These are phyloP conservation scores for Onthophagus sagittarius DNA, from an alignment of 2,888 invertebrate species.

Conservation along the genomic window DNA sequence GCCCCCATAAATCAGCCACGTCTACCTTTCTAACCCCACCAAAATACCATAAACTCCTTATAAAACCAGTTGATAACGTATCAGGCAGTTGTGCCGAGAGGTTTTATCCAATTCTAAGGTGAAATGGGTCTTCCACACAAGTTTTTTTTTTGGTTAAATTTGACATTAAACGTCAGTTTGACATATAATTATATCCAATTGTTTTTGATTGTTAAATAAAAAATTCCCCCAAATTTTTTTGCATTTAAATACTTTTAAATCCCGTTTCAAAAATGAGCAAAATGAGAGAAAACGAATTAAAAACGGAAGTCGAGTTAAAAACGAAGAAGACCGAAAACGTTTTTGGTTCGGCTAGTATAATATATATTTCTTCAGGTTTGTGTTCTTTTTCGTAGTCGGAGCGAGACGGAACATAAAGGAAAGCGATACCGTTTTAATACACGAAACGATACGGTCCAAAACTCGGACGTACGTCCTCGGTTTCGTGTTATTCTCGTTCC, in stretches of 20 bases:
- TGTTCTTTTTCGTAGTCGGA: conserved; percentile 20
- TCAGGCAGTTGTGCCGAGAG: background rate
- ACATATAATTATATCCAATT: background rate
- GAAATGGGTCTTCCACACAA: background rate
- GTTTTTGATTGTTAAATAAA: background rate
- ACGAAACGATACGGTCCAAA: conserved; percentile 40
- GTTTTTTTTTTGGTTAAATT: background rate
- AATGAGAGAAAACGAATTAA: no score
- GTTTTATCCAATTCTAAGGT: background rate
- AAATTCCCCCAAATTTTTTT: no score
- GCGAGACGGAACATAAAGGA: conserved; percentile 46
- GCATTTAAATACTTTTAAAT: no score
- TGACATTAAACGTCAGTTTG: background rate
- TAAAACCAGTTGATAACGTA: conserved; percentile 9
- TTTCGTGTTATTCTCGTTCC: conserved; percentile 22
- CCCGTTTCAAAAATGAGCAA: no score
- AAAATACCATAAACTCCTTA: conserved; percentile 1
- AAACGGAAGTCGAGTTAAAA: no score
- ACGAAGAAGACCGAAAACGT: conserved; percentile 12
- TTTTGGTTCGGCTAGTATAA: conserved; percentile 24
- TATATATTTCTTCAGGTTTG: no score
- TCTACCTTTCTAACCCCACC: background rate
- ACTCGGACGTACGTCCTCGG: conserved; percentile 30
- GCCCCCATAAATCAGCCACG: background rate
- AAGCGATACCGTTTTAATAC: conserved; percentile 42